These are phyloP conservation scores for Jordanella pulchra DNA, from an alignment of 2,797 vertebrate species.

Conservation along the genomic window DNA sequence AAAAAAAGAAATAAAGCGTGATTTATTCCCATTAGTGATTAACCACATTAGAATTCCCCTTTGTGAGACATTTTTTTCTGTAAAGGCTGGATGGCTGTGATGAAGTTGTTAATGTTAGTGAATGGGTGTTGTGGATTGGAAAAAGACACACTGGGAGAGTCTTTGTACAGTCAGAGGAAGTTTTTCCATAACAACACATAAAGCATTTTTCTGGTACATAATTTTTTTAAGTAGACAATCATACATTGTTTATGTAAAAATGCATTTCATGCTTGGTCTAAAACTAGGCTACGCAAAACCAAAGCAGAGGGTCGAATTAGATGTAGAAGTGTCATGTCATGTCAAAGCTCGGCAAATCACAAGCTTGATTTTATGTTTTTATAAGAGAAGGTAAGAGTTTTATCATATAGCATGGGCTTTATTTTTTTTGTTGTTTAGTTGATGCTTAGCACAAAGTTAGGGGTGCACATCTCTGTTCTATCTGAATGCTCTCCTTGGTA, in stretches of 20 bases:
- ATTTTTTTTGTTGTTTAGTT: conserved; percentile 41
- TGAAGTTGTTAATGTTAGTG: conserved; percentile 19
- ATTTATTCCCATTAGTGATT: background rate
- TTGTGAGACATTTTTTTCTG: background rate
- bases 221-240: conserved; percentile 38
- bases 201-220: conserved; percentile 18
- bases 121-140: conserved; percentile 29
- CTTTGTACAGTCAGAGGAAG: conserved; percentile 36
- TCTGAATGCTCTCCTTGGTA: conserved; percentile 44
- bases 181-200: conserved; percentile 23
- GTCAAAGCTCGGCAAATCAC: conserved; percentile 21
- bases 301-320: background rate
- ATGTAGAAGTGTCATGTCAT: conserved; percentile 9
- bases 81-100: conserved; percentile 14
- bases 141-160: conserved; percentile 23
- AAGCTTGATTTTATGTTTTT: conserved; percentile 23
- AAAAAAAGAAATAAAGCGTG: background rate
- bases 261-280: conserved; percentile 28
- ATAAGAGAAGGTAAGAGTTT: conserved; percentile 17
- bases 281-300: conserved; percentile 26
- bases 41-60: conserved; percentile 7
- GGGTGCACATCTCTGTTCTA: conserved; percentile 37
- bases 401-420: conserved; percentile 16
- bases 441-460: conserved; percentile 29
- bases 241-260: conserved; percentile 47